A percentile compares a stretch with the other conserved stretches of the same genome.
Evolutionary conservation across 2,888 invertebrate species (phyloP).

Genomic region (Noctua janthe): DNA sequence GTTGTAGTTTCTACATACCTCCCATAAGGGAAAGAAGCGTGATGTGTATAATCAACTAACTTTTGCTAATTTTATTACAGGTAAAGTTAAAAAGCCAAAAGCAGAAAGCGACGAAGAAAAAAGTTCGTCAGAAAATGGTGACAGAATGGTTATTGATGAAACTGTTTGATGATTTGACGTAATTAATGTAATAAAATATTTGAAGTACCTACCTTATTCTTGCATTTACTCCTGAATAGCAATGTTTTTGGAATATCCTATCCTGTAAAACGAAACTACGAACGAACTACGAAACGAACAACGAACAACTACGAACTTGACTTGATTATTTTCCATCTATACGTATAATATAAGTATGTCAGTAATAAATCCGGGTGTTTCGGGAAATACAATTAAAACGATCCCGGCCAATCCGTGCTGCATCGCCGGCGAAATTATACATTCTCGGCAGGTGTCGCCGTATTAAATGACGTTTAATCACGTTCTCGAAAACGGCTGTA

Average conservation of each 20-base stretch:
- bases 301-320: no score
- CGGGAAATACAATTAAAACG: conserved; percentile 87
- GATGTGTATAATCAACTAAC: background rate
- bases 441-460: conserved; percentile 88
- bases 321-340: conserved; percentile 54
- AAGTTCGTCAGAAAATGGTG: conserved; percentile 61
- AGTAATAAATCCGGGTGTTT: conserved; percentile 84
- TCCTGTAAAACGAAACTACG: background rate
- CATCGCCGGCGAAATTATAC: conserved; percentile 82
- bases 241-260: background rate
- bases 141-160: conserved; percentile 58
- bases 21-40: background rate
- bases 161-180: conserved; percentile 21
- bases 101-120: conserved; percentile 61
- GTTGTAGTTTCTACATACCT: background rate
- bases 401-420: conserved; percentile 82
- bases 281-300: no score
- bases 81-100: conserved; percentile 68
- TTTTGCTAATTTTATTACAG: conserved; percentile 65
- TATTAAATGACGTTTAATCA: conserved; percentile 57
- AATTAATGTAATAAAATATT: conserved; percentile 29
- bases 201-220: background rate
- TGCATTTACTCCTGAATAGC: no score
- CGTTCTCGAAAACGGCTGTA: no score
- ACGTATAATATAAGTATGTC: conserved; percentile 64